Evolutionary conservation across 1,140 invertebrate genomes (phyloP).

Genomic region (Antheraea pernyi): DNA sequence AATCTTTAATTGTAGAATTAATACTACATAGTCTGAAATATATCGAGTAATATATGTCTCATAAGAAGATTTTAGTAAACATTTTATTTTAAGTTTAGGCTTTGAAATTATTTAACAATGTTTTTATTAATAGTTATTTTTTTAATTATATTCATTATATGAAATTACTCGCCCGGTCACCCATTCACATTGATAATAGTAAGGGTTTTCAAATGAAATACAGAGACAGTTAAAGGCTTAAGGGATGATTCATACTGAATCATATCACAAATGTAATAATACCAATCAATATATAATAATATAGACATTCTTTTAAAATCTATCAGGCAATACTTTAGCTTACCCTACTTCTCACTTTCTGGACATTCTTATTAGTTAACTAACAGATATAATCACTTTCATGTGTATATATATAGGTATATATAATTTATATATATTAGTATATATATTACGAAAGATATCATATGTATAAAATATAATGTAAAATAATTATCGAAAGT

Average conservation of each 20-base stretch:
- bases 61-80: too few species aligned
- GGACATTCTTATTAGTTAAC: conserved; percentile 46
- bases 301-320: conserved; percentile 24
- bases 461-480: neutral
- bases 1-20: neutral
- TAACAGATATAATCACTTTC: conserved; percentile 20
- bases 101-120: too few species aligned
- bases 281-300: conserved; percentile 17
- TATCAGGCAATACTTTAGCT: conserved; percentile 24
- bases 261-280: conserved; percentile 29
- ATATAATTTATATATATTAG: too few species aligned
- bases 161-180: too few species aligned
- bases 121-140: neutral
- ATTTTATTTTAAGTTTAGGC: too few species aligned
- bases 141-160: too few species aligned
- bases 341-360: conserved; percentile 60
- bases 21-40: too few species aligned
- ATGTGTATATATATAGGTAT: conserved; percentile 15
- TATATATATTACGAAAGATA: conserved; percentile 5
- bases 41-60: too few species aligned
- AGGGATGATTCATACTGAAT: neutral
- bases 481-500: too few species aligned
- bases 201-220: neutral
- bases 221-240: neutral
- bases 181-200: neutral